A percentile compares a stretch with the other conserved stretches of the same genome.
phyloP scores from a whole-genome alignment of 1,140 invertebrate species.

The Doryteuthis pealeii region DNA sequence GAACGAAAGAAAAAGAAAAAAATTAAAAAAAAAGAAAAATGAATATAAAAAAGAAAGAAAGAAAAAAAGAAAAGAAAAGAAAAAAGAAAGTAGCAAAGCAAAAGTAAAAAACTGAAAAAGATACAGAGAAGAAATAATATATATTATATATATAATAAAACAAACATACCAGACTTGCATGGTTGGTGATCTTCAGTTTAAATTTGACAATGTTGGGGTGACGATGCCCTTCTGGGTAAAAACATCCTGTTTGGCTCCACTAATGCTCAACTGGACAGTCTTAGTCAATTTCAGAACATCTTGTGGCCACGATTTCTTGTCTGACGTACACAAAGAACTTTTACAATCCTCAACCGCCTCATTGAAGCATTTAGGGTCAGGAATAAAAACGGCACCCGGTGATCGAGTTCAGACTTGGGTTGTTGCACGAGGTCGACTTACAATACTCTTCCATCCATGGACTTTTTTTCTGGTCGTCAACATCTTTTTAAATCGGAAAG shows the following conservation, averaged over 20 bases:
- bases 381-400: slow-evolving; percentile 30
- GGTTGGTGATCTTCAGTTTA: background rate
- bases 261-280: background rate
- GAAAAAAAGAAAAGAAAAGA: too few species aligned
- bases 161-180: too few species aligned
- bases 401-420: background rate
- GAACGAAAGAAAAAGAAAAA: too few species aligned
- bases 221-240: slow-evolving; percentile 16
- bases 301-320: slow-evolving; percentile 29
- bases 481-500: background rate
- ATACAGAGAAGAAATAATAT: too few species aligned
- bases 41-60: too few species aligned
- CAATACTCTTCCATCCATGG: background rate
- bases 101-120: too few species aligned
- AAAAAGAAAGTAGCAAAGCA: too few species aligned
- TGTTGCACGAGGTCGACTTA: background rate
- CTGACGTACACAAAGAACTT: slow-evolving; percentile 31
- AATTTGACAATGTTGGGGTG: background rate
- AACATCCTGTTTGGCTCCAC: background rate
- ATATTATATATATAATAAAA: too few species aligned
- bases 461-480: background rate
- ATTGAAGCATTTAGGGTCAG: slow-evolving; percentile 38
- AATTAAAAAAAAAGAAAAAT: too few species aligned
- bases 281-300: slow-evolving; percentile 29
- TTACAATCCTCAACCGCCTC: slow-evolving; percentile 23